Evolutionary conservation across 2,113 vertebrate species (phyloP).

Genomic region (Protobothrops mucrosquamatus): DNA sequence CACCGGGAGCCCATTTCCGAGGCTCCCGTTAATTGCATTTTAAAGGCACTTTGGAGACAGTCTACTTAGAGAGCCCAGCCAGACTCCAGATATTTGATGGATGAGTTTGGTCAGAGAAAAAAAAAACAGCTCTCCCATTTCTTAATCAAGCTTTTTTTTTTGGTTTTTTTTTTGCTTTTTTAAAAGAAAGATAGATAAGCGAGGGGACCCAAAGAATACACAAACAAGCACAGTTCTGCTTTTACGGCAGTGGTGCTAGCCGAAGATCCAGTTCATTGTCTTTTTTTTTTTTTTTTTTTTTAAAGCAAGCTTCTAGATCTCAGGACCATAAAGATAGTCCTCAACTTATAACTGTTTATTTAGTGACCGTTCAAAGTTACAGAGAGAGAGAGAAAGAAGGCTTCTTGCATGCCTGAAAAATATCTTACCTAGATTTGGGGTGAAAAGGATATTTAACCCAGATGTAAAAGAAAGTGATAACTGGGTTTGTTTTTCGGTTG

Average conservation of each 20-base stretch:
- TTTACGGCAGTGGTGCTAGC: rapidly evolving
- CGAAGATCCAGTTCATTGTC: not conserved
- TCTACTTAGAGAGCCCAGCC: not conserved
- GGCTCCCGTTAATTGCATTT: slow-evolving; percentile 16
- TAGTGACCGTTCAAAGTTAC: too few species aligned
- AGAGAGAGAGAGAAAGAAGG: too few species aligned
- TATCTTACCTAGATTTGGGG: not conserved
- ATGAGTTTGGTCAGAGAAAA: not conserved
- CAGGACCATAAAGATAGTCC: not conserved
- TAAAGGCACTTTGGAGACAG: slow-evolving; percentile 12
- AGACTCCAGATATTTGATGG: slow-evolving; percentile 12
- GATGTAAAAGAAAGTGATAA: not conserved
- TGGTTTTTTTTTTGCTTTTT: not conserved
- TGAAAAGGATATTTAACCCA: too few species aligned
- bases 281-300: not conserved
- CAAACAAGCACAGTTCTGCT: not conserved
- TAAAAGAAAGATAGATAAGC: not conserved
- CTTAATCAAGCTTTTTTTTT: not conserved
- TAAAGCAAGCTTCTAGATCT: not conserved
- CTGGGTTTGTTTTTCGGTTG: not conserved
- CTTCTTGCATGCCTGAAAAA: not conserved
- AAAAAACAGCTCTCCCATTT: too few species aligned
- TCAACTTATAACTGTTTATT: too few species aligned
- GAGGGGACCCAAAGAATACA: not conserved
- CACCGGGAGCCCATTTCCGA: not conserved